phyloP scores from a whole-genome alignment of 1,140 invertebrate species.

The Drosophila suzukii region DNA sequence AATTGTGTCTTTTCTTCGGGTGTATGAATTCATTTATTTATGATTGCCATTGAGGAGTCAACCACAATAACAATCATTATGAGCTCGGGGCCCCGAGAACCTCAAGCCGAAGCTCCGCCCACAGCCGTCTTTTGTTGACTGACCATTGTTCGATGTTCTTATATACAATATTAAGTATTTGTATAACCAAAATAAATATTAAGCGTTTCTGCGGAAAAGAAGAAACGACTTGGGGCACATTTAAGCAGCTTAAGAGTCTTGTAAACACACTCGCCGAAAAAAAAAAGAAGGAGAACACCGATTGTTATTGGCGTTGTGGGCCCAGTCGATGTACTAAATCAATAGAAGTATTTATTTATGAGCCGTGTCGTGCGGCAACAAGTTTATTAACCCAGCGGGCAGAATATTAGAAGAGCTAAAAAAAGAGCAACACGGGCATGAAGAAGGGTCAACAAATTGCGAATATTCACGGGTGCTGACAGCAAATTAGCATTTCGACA shows the following conservation, averaged over 20 bases:
- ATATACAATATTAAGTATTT: constrained; percentile 39
- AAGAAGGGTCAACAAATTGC: constrained; percentile 55
- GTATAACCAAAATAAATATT: constrained; percentile 58
- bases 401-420: constrained; percentile 31
- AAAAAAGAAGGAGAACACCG: constrained; percentile 26
- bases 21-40: constrained; percentile 39
- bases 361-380: constrained; percentile 53
- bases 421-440: constrained; percentile 19
- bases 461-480: constrained; percentile 57
- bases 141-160: constrained; percentile 28
- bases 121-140: constrained; percentile 17
- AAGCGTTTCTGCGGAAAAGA: constrained; percentile 34
- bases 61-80: constrained; percentile 36
- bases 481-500: constrained; percentile 51
- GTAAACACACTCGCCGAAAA: constrained; percentile 45
- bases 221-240: constrained; percentile 32
- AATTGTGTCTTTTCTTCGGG: constrained; percentile 1
- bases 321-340: constrained; percentile 47
- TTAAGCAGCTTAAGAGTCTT: constrained; percentile 63
- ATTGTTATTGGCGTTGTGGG: constrained; percentile 37
- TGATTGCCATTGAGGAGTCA: constrained; percentile 44
- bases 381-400: constrained; percentile 70
- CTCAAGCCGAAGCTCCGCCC: constrained; percentile 10
- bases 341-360: constrained; percentile 69
- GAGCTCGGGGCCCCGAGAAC: constrained; percentile 1